Evolutionary conservation across 2,113 vertebrate species (phyloP).

Genomic region (Melanostigma gelatinosum): DNA sequence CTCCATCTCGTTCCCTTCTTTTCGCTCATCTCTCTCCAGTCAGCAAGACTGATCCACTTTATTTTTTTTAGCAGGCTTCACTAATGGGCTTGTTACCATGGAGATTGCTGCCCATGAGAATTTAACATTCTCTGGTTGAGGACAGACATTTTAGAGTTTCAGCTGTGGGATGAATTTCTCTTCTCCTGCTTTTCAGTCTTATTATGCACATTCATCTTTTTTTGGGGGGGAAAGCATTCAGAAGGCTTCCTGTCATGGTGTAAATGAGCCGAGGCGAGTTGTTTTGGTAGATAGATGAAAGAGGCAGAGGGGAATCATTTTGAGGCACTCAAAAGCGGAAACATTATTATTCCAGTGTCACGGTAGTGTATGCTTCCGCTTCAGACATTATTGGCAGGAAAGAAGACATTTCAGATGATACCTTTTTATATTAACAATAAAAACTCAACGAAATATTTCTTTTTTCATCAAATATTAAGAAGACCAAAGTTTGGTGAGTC

Average conservation of each 20-base stretch:
- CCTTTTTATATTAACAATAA: conserved; percentile 10
- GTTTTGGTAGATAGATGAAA: conserved; percentile 56
- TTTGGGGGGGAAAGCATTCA: conserved; percentile 9
- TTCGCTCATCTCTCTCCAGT: conserved; percentile 37
- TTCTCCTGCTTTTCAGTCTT: conserved; percentile 30
- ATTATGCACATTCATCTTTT: conserved; percentile 35
- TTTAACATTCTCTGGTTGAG: conserved; percentile 38
- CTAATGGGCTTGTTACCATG: conserved; percentile 62
- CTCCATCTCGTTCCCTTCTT: conserved; percentile 4
- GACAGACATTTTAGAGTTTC: conserved; percentile 40
- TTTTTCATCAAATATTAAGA: background rate
- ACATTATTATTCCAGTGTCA: conserved; percentile 42
- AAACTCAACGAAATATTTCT: background rate
- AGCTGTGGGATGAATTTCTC: conserved; percentile 40
- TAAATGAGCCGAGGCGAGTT: conserved; percentile 37
- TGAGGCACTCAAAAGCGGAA: conserved; percentile 22
- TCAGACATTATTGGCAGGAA: conserved; percentile 16
- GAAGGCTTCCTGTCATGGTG: conserved; percentile 24
- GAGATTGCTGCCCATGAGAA: conserved; percentile 60
- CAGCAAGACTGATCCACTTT: conserved; percentile 13
- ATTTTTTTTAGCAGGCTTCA: conserved; percentile 13
- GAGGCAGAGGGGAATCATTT: conserved; percentile 39
- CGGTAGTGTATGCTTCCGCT: conserved; percentile 12
- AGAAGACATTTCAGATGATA: background rate
- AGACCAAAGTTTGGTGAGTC: background rate